phyloP scores from a whole-genome alignment of 1,140 invertebrate genomes.

The Drosophila repleta region DNA sequence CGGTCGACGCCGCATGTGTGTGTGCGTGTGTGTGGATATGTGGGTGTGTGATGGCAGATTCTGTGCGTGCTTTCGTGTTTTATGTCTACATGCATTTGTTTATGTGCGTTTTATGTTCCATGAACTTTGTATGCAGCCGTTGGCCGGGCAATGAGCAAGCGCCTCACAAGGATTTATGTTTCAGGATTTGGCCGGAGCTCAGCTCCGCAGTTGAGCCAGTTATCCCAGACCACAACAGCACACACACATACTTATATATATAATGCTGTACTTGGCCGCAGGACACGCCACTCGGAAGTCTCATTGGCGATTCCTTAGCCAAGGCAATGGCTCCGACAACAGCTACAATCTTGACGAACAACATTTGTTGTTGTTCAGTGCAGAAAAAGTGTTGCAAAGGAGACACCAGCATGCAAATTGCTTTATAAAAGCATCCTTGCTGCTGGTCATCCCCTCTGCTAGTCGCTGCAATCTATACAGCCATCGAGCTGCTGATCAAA shows the following conservation, averaged over 20 bases:
- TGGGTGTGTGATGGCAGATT: slow-evolving; percentile 19
- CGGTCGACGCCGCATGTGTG: slow-evolving; percentile 19
- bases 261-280: slow-evolving; percentile 24
- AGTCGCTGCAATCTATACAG: not conserved
- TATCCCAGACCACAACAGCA: slow-evolving; percentile 8
- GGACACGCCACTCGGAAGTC: slow-evolving; percentile 37
- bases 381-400: not conserved
- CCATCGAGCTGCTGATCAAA: slow-evolving; percentile 8
- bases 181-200: slow-evolving; percentile 18
- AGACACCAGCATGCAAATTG: slow-evolving; percentile 56
- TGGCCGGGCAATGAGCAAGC: slow-evolving; percentile 6
- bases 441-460: not conserved
- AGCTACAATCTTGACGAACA: slow-evolving; percentile 29
- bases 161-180: slow-evolving; percentile 28
- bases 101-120: slow-evolving; percentile 65
- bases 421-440: slow-evolving; percentile 52
- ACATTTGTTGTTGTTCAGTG: not conserved
- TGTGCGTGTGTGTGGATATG: slow-evolving; percentile 26
- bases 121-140: slow-evolving; percentile 60
- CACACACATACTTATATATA: slow-evolving; percentile 19
- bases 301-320: slow-evolving; percentile 9
- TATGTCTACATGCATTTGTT: slow-evolving; percentile 69
- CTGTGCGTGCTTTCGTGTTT: slow-evolving; percentile 51
- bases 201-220: not conserved
- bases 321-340: not conserved